These are phyloP conservation scores for Nomada ferruginata DNA, from an alignment of 2,888 invertebrate genomes.

Conservation along the genomic window DNA sequence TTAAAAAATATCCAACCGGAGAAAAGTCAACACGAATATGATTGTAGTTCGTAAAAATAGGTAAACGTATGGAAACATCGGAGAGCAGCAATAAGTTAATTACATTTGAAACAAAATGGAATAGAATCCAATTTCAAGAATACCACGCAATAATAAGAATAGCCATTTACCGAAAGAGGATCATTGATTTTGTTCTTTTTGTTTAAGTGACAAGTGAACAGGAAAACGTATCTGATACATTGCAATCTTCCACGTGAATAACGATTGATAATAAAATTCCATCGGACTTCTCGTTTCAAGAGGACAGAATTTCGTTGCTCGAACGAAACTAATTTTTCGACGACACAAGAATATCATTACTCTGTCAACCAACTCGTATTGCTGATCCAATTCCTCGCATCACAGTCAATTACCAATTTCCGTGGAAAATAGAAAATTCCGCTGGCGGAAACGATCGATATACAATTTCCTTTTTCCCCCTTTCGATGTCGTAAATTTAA, in stretches of 20 bases:
- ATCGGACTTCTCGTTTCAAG: background rate
- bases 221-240: background rate
- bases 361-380: conserved; percentile 40
- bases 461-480: background rate
- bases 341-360: conserved; percentile 50
- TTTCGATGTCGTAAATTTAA: conserved; percentile 4
- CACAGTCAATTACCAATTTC: conserved; percentile 46
- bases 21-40: too few species aligned
- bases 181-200: background rate
- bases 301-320: conserved; percentile 14
- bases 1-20: too few species aligned
- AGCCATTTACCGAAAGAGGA: too few species aligned
- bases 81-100: too few species aligned
- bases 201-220: background rate
- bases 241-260: background rate
- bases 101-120: too few species aligned
- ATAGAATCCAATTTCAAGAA: too few species aligned
- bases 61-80: too few species aligned
- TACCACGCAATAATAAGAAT: too few species aligned
- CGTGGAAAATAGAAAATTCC: conserved; percentile 13
- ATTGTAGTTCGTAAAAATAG: too few species aligned
- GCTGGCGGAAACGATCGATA: background rate
- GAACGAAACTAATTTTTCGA: conserved; percentile 39
- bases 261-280: conserved; percentile 1
- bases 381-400: conserved; percentile 35